A percentile compares a stretch with the other conserved stretches of the same genome.
Conservation (phyloP, 2,113 vertebrate species). For the Clinocottus analis region DNA sequence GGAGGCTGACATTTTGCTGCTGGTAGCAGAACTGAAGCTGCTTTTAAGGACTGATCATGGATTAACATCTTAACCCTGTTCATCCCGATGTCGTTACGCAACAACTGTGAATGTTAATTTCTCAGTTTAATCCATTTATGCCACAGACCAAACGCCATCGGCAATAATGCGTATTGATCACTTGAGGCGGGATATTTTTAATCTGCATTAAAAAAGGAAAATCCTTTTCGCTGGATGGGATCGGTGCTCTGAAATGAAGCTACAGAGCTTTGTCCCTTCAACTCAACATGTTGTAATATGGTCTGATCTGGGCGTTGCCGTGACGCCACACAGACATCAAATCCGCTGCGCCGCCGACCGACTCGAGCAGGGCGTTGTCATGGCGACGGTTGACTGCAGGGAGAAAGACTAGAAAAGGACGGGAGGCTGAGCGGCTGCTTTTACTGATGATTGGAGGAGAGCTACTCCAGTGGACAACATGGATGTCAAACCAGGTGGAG, state of each 20-base stretch:
- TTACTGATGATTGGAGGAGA: slow-evolving; percentile 6
- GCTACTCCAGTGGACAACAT: neutral
- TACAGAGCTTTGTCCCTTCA: neutral
- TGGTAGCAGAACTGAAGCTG: slow-evolving; percentile 23
- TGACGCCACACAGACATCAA: slow-evolving; percentile 48
- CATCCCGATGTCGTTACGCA: slow-evolving; percentile 49
- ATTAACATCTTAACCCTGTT: slow-evolving; percentile 47
- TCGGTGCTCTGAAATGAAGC: neutral
- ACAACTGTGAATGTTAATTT: slow-evolving; percentile 27
- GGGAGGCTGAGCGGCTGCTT: neutral
- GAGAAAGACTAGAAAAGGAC: slow-evolving; percentile 7
- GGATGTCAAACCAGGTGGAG: slow-evolving; percentile 2
- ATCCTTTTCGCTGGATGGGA: neutral
- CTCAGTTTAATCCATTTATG: slow-evolving; percentile 16
- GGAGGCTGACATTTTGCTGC: slow-evolving; percentile 11
- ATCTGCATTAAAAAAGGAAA: slow-evolving; percentile 3
- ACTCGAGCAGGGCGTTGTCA: slow-evolving; percentile 52
- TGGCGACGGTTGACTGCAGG: slow-evolving; percentile 51
- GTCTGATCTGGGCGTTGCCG: slow-evolving; percentile 60
- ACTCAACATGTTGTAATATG: slow-evolving; percentile 23
- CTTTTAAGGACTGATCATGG: slow-evolving; percentile 55
- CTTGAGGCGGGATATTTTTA: neutral
- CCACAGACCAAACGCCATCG: neutral
- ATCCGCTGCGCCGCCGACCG: slow-evolving; percentile 32
- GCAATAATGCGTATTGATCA: neutral